Evolutionary conservation across 2,888 invertebrate species (phyloP).

Genomic region (Chesias legatella): DNA sequence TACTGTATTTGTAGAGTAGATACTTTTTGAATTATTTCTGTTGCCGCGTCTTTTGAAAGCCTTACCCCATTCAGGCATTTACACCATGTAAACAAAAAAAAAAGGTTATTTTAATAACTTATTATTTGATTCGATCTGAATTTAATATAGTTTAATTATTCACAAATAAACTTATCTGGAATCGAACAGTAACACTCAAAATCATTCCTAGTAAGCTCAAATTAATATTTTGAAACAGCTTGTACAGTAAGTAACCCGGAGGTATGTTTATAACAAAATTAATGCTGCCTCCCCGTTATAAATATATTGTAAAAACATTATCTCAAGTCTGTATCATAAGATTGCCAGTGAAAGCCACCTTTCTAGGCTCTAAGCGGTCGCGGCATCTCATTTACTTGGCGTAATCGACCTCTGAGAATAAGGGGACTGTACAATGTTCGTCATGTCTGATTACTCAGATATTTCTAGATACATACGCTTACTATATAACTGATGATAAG

Average conservation of each 20-base stretch:
- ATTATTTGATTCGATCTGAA: too few relatives aligned
- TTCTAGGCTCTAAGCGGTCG: conserved; percentile 32
- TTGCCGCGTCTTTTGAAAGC: too few relatives aligned
- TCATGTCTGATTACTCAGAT: conserved; percentile 5
- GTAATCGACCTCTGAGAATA: conserved; percentile 36
- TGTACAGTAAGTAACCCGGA: not conserved
- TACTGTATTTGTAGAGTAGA: too few relatives aligned
- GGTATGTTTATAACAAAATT: conserved; percentile 5
- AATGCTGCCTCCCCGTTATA: conserved; percentile 7
- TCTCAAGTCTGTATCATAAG: conserved; percentile 29
- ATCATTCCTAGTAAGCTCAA: not conserved
- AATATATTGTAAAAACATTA: conserved; percentile 34
- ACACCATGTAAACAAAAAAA: too few relatives aligned
- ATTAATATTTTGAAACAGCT: not conserved
- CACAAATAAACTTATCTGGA: too few relatives aligned
- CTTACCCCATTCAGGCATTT: too few relatives aligned
- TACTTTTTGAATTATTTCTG: too few relatives aligned
- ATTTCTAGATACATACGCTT: too few relatives aligned
- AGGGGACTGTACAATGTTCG: conserved; percentile 1
- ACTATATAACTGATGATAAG: too few relatives aligned
- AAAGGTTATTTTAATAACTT: too few relatives aligned
- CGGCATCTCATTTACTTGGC: conserved; percentile 40
- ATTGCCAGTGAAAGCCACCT: conserved; percentile 36
- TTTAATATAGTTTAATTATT: too few relatives aligned
- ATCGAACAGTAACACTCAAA: too few relatives aligned